Conservation (phyloP, 2,797 vertebrate species). For the Arctocebus calabarensis region DNA sequence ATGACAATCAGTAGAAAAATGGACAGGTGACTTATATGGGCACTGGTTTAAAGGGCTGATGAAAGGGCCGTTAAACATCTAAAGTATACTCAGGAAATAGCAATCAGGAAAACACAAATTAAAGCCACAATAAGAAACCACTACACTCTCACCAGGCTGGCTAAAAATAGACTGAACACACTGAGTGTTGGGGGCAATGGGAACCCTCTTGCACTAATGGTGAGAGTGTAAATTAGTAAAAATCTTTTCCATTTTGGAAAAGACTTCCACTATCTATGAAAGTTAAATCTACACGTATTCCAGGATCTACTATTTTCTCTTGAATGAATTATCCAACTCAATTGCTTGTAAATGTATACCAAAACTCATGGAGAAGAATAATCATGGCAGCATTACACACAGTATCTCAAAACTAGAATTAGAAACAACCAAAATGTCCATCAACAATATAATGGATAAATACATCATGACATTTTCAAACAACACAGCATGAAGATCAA, state of each 20-base stretch:
- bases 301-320: background rate
- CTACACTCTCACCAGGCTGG: background rate
- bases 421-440: background rate
- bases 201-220: background rate
- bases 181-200: background rate
- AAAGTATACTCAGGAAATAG: background rate
- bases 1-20: background rate
- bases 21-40: background rate
- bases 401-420: background rate
- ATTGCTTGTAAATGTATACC: background rate
- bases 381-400: rapidly evolving
- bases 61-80: background rate
- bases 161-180: background rate
- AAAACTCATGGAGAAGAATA: background rate
- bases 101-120: background rate
- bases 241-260: background rate
- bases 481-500: background rate
- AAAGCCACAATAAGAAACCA: background rate
- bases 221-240: background rate
- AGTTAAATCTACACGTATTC: background rate
- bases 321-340: background rate
- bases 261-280: background rate
- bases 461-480: background rate
- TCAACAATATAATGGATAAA: background rate
- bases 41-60: background rate